Evolutionary conservation across 2,888 invertebrate genomes (phyloP).

Genomic region (Caenorhabditis afra): DNA sequence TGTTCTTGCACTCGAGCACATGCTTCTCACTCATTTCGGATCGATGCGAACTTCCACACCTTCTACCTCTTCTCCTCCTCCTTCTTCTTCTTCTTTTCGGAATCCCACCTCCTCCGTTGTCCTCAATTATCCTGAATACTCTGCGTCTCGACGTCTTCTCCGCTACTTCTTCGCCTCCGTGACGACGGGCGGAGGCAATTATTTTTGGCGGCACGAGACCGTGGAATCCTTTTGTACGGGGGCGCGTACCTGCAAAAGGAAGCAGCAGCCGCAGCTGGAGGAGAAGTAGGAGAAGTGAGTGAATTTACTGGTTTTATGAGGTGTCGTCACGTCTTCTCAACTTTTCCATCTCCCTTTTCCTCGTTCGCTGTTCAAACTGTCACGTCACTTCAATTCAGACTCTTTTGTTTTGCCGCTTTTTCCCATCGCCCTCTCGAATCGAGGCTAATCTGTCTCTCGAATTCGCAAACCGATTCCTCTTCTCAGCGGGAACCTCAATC

Average conservation of each 20-base stretch:
- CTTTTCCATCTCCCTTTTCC: slow-evolving; percentile 8
- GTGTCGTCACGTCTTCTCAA: slow-evolving; percentile 5
- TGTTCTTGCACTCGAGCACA: slow-evolving; percentile 68
- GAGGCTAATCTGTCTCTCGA: slow-evolving; percentile 38
- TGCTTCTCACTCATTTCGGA: slow-evolving; percentile 42
- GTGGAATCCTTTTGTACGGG: slow-evolving; percentile 42
- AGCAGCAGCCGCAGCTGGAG: too few species aligned
- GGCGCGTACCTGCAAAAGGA: slow-evolving; percentile 16
- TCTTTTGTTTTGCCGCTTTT: slow-evolving; percentile 1
- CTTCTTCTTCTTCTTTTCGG: slow-evolving; percentile 36
- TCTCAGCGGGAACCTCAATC: slow-evolving; percentile 45
- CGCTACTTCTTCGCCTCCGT: slow-evolving; percentile 15
- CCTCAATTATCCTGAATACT: slow-evolving; percentile 53
- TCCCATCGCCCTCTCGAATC: slow-evolving; percentile 9
- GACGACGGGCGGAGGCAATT: slow-evolving; percentile 46
- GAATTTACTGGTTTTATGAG: slow-evolving; percentile 47
- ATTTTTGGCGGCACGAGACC: slow-evolving; percentile 54
- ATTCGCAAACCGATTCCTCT: not conserved
- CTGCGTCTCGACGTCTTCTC: slow-evolving; percentile 44
- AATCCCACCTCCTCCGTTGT: slow-evolving; percentile 45
- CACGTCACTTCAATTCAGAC: too few species aligned
- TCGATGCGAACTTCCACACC: not conserved
- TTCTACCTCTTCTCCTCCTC: slow-evolving; percentile 25
- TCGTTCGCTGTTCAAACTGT: too few species aligned
- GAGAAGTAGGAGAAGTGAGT: too few species aligned